Evolutionary conservation across 2,888 invertebrate species (phyloP), one percentile per base, ranked within the genome.

Genomic region (Diarsia mendica): DNA sequence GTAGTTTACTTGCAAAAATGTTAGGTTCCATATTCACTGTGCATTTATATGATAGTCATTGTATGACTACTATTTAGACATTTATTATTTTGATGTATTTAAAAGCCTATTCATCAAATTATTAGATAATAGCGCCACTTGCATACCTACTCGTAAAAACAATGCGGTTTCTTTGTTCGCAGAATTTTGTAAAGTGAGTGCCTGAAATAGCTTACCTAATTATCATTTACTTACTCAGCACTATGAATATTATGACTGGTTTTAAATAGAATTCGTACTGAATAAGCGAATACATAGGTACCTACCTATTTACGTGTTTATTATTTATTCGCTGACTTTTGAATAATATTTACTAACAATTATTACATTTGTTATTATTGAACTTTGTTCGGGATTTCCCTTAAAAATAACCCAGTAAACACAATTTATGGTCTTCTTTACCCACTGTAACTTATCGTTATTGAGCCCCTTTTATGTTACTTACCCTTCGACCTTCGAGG

Each of bases 161-260:
- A 73, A 33, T 15, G 65, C 51, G 46, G 61, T 64, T 46, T 39
- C 66, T 67, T 70, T 80, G 39, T 79, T 44, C 28, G 44, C 63
- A n/a, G n/a, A 69, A 58, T 63, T 33, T 67, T 48, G 66, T 75
- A 67, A 67, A 48, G 9, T 51, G 61, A 74, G 51, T 55, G 18
- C 65, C 67, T 20, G n/a, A 68, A 65, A 53, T 64, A 65, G 58
- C 72, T 58, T n/a, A 44, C 67, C 51, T n/a, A 28, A 66, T 70
- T 67, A 75, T 39, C 66, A 39, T 60, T 33, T 60, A 60, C 58
- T 58, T 15, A 70, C 4, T 64, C 58, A 67, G 64, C 63, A 60
- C 58, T 64, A 28, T 13, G 6, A 49, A 58, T 39, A 48, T 46
- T 39, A 48, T 46, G 15, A 58, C 4, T 58, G 39, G 61, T 67